Conservation (phyloP, 2,888 invertebrate species). For the Parasteatoda lunata region DNA sequence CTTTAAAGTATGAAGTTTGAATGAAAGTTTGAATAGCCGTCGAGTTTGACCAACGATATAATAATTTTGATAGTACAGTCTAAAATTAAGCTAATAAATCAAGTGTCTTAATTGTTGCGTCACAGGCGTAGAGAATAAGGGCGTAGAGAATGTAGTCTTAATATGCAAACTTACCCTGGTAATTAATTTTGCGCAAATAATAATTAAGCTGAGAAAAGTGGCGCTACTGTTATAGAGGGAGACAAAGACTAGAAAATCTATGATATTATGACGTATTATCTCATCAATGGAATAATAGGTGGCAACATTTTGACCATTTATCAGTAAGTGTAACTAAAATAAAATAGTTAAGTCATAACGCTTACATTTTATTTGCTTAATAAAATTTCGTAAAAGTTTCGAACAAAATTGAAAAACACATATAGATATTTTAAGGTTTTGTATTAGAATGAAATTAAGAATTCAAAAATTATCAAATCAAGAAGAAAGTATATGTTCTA, state of each 20-base stretch:
- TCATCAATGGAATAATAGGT: neutral
- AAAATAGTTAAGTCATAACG: too few relatives aligned
- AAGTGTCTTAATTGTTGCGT: slow-evolving; percentile 53
- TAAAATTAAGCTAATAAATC: slow-evolving; percentile 63
- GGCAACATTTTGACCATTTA: neutral
- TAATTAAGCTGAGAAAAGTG: slow-evolving; percentile 28
- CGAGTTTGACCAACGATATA: slow-evolving; percentile 27
- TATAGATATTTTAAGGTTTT: too few relatives aligned
- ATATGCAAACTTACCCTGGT: slow-evolving; percentile 28
- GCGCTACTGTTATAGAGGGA: neutral
- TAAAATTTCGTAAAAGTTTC: too few relatives aligned
- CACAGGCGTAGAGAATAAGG: slow-evolving; percentile 33
- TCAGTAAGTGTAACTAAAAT: too few relatives aligned
- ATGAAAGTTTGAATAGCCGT: slow-evolving; percentile 11
- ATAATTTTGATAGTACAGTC: slow-evolving; percentile 53
- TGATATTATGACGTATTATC: neutral
- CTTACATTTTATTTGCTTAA: too few relatives aligned
- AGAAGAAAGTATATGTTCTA: too few relatives aligned
- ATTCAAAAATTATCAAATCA: too few relatives aligned
- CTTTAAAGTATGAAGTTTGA: neutral
- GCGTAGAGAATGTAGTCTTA: neutral
- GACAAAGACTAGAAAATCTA: neutral
- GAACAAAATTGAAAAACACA: too few relatives aligned
- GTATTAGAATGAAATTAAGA: too few relatives aligned
- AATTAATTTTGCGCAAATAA: slow-evolving; percentile 56